Evolutionary conservation across 2,113 vertebrate genomes (phyloP), one percentile per base, ranked within the genome.

Genomic region (Falco punctatus): DNA sequence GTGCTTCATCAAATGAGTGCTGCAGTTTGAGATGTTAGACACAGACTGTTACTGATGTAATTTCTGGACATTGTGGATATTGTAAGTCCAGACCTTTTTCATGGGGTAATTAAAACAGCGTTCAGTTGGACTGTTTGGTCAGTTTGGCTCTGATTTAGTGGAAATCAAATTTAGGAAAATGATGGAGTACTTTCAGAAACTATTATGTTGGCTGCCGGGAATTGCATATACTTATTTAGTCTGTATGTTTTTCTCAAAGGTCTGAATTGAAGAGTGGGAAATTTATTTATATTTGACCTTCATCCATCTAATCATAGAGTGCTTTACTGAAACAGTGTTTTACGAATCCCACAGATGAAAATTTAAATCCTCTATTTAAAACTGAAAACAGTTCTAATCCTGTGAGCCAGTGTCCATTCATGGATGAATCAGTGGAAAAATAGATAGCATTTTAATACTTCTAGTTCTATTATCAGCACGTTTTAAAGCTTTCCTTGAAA

Each of bases 161-260:
- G 48, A 94, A 92, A 64, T 75, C 33, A 73, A 84, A 91, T 74
- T 84, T 75, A 92, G 81, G 52, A 81, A 94, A 91, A 79, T 72
- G n/a, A 52, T 67, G 40, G 67, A 90, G 32, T 92, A 48, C 62
- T 93, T 90, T 81, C 69, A 89, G 59, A 92, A 90, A 54, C 73
- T 54, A 88, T 86, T 80, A 19, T 62, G 6, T 78, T 93, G 26
- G 42, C 57, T 83, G 72, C 46, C 90, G 58, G 67, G 75, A 86
- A 90, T 46, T 90, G 46, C 6, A 3, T 54, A 40, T 78, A 23
- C 23, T 57, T 88, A 15, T 69, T 92, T 83, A 35, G 13, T 80
- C 52, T 73, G 5, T 80, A 3, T 89, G 46, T 51, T 69, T 82
- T 74, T 83, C 75, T 88, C 38, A 46, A 38, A 90, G 86, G 20